Conservation (phyloP, 2,113 vertebrate species). For the Pionites leucogaster region DNA sequence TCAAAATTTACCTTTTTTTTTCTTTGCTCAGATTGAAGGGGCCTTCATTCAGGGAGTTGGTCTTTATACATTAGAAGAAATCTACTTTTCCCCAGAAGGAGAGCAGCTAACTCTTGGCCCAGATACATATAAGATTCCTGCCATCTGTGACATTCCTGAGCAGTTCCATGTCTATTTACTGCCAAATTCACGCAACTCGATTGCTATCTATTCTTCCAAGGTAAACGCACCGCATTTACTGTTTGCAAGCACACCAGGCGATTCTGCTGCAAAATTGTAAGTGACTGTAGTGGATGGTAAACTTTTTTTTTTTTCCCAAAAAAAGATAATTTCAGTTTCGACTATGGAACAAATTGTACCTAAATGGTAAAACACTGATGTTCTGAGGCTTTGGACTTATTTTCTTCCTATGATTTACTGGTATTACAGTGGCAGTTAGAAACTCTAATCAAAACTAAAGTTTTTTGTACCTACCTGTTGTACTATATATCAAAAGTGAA, state of each 20-base stretch:
- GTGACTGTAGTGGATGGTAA: background rate
- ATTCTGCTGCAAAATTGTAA: background rate
- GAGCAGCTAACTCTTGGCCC: conserved; percentile 80
- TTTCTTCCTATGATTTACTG: background rate
- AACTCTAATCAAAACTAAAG: background rate
- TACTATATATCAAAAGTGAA: background rate
- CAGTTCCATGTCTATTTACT: conserved; percentile 79
- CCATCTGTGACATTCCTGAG: conserved; percentile 81
- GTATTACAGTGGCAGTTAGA: background rate
- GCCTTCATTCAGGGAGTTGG: conserved; percentile 85
- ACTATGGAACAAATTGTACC: background rate
- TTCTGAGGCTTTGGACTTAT: background rate
- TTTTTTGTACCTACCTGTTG: background rate
- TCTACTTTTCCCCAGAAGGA: conserved; percentile 84
- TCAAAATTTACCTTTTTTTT: background rate
- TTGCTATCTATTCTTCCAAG: conserved; percentile 89
- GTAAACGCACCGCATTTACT: conserved; percentile 45
- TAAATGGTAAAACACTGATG: background rate
- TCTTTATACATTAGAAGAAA: conserved; percentile 85
- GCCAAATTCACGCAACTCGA: conserved; percentile 71
- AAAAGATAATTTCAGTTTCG: background rate
- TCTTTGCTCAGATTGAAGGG: conserved; percentile 82
- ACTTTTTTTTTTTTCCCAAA: rapidly evolving
- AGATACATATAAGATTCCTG: conserved; percentile 85
- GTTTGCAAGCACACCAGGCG: background rate